Evolutionary conservation across 2,888 invertebrate species (phyloP).

Genomic region (Meteorus cinctellus): DNA sequence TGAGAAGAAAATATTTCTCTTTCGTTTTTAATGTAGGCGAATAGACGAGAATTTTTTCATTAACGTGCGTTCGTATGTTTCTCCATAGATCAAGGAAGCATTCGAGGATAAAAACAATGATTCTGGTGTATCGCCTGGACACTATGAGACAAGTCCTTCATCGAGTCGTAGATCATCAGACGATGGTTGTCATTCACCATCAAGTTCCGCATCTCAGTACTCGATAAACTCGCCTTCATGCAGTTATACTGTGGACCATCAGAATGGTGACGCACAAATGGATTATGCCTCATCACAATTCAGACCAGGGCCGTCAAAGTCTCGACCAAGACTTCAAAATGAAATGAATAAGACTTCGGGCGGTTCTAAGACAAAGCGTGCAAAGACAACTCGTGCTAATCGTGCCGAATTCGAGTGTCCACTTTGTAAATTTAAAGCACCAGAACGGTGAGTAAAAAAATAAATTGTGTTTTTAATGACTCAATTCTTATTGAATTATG

Average conservation of each 20-base stretch:
- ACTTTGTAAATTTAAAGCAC: conserved; percentile 73
- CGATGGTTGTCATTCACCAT: conserved; percentile 58
- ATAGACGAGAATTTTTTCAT: background rate
- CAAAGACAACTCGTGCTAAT: background rate
- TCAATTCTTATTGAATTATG: background rate
- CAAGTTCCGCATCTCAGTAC: conserved; percentile 57
- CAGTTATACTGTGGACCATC: background rate
- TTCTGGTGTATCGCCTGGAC: conserved; percentile 69
- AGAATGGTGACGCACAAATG: background rate
- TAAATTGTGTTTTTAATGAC: conserved; percentile 8
- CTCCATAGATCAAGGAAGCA: conserved; percentile 54
- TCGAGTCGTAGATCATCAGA: conserved; percentile 57
- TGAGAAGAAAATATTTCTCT: too few relatives aligned
- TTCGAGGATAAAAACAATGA: conserved; percentile 62
- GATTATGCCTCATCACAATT: background rate
- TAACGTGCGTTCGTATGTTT: conserved; percentile 16
- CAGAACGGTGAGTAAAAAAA: conserved; percentile 65
- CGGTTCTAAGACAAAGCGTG: background rate
- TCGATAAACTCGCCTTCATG: conserved; percentile 47
- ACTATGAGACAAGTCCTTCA: conserved; percentile 63
- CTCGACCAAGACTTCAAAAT: background rate
- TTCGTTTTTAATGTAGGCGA: too few relatives aligned
- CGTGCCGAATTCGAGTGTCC: conserved; percentile 72
- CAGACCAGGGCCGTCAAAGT: background rate
- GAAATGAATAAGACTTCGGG: background rate